These are phyloP conservation scores for Thaumetopoea pityocampa DNA, from an alignment of 1,140 invertebrate genomes.

Conservation along the genomic window DNA sequence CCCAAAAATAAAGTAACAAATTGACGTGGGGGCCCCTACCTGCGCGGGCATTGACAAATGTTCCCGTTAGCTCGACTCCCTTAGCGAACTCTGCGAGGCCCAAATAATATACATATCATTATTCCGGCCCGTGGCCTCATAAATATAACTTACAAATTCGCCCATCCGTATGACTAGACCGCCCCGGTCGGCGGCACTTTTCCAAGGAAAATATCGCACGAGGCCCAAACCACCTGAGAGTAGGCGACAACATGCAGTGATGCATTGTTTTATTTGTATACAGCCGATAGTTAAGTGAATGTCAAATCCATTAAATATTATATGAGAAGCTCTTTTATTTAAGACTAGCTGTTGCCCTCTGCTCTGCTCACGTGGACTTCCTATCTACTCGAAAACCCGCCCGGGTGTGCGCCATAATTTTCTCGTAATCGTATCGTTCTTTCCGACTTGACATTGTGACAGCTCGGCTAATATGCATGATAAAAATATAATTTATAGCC, in stretches of 20 bases:
- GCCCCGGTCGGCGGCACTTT: constrained; percentile 38
- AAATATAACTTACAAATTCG: constrained; percentile 61
- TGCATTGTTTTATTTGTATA: constrained; percentile 18
- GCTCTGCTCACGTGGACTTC: no score
- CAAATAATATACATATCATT: constrained; percentile 67
- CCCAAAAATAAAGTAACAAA: constrained; percentile 62
- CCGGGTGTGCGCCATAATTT: no score
- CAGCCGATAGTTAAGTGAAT: constrained; percentile 6
- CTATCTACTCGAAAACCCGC: no score
- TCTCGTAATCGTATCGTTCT: no score
- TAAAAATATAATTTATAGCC: no score
- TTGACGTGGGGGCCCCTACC: constrained; percentile 47
- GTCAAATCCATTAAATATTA: constrained; percentile 13
- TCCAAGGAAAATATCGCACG: constrained; percentile 42
- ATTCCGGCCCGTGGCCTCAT: constrained; percentile 46
- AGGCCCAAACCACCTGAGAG: constrained; percentile 11
- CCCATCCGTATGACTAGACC: constrained; percentile 30
- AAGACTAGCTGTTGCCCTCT: no score
- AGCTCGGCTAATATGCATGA: no score
- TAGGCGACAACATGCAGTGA: constrained; percentile 18
- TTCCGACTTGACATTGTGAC: no score
- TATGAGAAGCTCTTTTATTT: no score
- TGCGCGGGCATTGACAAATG: constrained; percentile 61
- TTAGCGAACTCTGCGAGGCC: constrained; percentile 28
- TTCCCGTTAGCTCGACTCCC: constrained; percentile 30